Base-by-base conservation (phyloP, 2,888 invertebrate species). In the Odontocolon sp. region DNA sequence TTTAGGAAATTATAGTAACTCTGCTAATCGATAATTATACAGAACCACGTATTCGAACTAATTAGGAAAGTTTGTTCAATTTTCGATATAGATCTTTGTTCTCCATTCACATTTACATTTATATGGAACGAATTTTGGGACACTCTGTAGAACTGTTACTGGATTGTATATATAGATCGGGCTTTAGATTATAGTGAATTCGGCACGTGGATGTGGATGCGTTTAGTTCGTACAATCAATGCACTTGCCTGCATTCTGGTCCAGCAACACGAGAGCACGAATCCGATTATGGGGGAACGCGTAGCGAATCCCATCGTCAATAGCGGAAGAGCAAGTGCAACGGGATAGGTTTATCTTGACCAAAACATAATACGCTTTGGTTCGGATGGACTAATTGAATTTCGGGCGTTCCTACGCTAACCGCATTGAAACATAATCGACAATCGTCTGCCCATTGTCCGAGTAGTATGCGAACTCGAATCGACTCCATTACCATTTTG, bases 281-380 rank as follows among this genome's bases (percentile, higher is more conserved):
- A 70, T 76, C 66, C 66, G 70, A 76, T 76, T 76, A 76, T 59
- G 42, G 18, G 28, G 42, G 50, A 66, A 45, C 31, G 45, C 61
- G 38, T 47, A 21, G 36, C 38, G 56, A 59, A 59, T 66, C 67
- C 59, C 72, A 52, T 16, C 16, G 52, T 8, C 16, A 73, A 67
- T 59, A 50, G 16, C 8, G 31, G 16, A 21, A 6, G 26, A 26
- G 52, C 70, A 61, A 66, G 52, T 45, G 69, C 64, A 70, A 36
- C 59, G 45, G 33, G 50, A 14, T 42, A 11, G 66, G 8, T 28
- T 40, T 54, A 40, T 59, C 33, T 38, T 23, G 18, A 47, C 56
- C 36, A 36, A 57, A 38, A 42, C 61, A 45, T 9, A 52, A 59
- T 52, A 31, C 14, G n/a, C 28, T 31, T 36, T 14, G 8, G 16